A percentile compares a stretch with the other conserved stretches of the same genome.
These are phyloP conservation scores for Mixornis gularis DNA, from an alignment of 2,113 vertebrate genomes.

Conservation along the genomic window DNA sequence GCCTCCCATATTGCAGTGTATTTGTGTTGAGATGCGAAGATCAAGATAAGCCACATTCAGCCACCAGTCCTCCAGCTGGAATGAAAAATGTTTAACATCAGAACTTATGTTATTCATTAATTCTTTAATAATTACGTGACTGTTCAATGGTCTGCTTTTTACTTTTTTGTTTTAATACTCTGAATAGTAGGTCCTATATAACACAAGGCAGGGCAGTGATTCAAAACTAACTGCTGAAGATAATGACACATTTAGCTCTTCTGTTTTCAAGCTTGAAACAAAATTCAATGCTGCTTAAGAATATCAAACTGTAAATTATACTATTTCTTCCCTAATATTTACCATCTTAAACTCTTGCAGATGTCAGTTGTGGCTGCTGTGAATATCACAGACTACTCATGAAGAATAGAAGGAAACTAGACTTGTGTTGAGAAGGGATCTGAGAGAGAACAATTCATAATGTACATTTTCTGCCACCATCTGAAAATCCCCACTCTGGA, in stretches of 20 bases:
- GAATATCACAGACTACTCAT: neutral
- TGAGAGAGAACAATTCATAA: neutral
- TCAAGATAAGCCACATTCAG: conserved; percentile 88
- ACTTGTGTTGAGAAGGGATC: neutral
- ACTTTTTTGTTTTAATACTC: neutral
- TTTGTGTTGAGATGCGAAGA: conserved; percentile 84
- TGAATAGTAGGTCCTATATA: neutral
- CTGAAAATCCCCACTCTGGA: neutral
- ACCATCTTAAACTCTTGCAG: neutral
- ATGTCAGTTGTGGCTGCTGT: neutral
- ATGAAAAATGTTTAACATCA: conserved; percentile 1
- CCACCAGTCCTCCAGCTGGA: conserved; percentile 97
- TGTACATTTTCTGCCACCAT: neutral
- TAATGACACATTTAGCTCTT: neutral
- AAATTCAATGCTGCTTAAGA: neutral
- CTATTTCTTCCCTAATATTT: neutral
- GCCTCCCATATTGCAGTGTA: conserved; percentile 88
- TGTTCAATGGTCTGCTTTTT: neutral
- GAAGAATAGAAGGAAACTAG: neutral
- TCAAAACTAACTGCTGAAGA: neutral
- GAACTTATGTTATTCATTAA: neutral
- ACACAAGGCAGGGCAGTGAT: neutral
- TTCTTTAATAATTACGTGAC: neutral
- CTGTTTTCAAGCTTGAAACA: neutral
- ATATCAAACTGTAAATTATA: neutral